phyloP scores from a whole-genome alignment of 2,797 vertebrate genomes.

The Brachyrhaphis roseni region DNA sequence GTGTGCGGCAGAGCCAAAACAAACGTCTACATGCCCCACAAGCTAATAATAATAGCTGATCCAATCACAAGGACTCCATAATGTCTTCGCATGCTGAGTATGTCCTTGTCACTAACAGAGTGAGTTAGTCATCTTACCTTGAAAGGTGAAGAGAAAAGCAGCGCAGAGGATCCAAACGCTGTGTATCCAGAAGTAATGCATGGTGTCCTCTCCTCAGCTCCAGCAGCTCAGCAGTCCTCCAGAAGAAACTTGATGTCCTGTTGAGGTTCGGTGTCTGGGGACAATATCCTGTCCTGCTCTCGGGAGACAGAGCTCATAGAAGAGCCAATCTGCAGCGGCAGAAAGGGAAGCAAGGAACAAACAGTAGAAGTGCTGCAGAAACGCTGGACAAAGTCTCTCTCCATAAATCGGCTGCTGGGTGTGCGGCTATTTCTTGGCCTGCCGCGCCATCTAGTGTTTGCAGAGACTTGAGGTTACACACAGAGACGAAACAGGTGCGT shows the following conservation, averaged over 20 bases:
- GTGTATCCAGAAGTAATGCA: constrained; percentile 69
- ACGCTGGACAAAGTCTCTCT: constrained; percentile 18
- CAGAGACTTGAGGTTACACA: fast-evolving
- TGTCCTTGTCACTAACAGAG: background rate
- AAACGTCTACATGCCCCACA: background rate
- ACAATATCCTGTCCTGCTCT: constrained; percentile 31
- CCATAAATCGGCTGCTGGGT: background rate
- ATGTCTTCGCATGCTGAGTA: background rate
- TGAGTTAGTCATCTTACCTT: constrained; percentile 49
- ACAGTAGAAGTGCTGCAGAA: constrained; percentile 18
- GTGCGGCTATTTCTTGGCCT: constrained; percentile 17
- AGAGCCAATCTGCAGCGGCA: constrained; percentile 19
- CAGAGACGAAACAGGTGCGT: background rate
- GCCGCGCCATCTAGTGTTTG: constrained; percentile 58
- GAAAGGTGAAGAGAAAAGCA: constrained; percentile 63
- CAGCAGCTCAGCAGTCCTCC: constrained; percentile 30
- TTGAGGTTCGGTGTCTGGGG: constrained; percentile 21
- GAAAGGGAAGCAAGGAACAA: constrained; percentile 15
- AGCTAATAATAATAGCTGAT: background rate
- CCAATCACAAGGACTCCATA: constrained; percentile 32
- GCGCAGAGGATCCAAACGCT: constrained; percentile 59
- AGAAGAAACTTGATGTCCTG: constrained; percentile 40
- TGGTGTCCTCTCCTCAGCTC: constrained; percentile 42
- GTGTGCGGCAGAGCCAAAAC: constrained; percentile 9
- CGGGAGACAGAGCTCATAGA: constrained; percentile 13